Evolutionary conservation across 2,797 vertebrate species (phyloP), one percentile per base, ranked within the genome.

Genomic region (Leucoraja ocellata): DNA sequence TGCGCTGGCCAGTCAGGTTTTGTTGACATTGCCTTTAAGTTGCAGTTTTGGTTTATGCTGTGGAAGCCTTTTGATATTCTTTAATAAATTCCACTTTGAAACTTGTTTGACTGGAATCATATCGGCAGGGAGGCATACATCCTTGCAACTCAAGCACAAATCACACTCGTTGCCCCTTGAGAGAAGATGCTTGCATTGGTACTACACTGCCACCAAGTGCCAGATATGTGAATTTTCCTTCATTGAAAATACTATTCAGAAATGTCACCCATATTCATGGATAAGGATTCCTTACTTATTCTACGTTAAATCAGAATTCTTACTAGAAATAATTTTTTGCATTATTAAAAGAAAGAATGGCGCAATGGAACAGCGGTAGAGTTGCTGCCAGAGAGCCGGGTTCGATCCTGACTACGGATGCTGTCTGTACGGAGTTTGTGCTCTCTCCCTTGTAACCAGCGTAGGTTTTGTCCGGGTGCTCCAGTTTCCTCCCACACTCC

Each of bases 191-290:
- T 10, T 92, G 71, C 39, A 76, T 54, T 74, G 71, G 54, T 74
- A 54, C 90, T 74, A 92, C 68, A 76, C 39, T 92, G 71, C 39
- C 90, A 92, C 71, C 90, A 74, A 92, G 90, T 92, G 90, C 4
- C 39, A 76, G 36, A 76, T 36, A n/a, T 8, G 23, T 91, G 90
- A 91, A 91, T 11, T 28, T 76, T 10, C 46, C 23, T 7, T 16
- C 39, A 54, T 25, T 11, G 36, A 74, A 46, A 23, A 13, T 9
- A 23, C 23, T 5, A 10, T 36, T 11, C 25, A 91, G 68, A 71
- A 54, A 11, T 90, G 71, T 14, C 36, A 0, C 21, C 16, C 46
- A 54, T 28, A 39, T 76, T 28, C 6, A 39, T 39, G 68, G 11
- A 73, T 23, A 86, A 65, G 36, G 0, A 68, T 68, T 88, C 61